Evolutionary conservation across 2,113 vertebrate genomes (phyloP).

Genomic region (Synodontis membranacea): DNA sequence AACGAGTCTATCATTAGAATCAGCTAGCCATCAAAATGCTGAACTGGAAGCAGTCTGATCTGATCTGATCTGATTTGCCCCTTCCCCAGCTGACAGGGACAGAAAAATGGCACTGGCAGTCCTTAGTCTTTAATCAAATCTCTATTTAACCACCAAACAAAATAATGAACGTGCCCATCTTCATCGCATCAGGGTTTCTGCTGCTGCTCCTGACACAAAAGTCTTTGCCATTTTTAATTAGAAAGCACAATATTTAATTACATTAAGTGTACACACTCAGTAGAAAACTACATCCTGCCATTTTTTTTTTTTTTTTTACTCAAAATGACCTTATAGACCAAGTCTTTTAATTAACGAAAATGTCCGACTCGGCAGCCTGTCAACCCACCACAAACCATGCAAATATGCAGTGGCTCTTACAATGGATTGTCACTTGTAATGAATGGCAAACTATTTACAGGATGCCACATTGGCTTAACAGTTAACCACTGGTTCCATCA

Average conservation of each 20-base stretch:
- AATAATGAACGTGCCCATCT: constrained; percentile 1
- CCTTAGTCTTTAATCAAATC: background rate
- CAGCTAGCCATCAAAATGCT: background rate
- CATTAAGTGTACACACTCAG: background rate
- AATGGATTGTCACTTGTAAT: constrained; percentile 15
- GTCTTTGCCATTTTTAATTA: constrained; percentile 26
- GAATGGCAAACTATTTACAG: constrained; percentile 42
- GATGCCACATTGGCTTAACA: background rate
- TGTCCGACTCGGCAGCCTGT: background rate
- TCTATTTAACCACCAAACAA: constrained; percentile 32
- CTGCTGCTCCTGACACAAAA: background rate
- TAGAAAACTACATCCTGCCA: background rate
- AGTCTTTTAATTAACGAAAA: constrained; percentile 19
- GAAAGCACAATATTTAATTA: constrained; percentile 26
- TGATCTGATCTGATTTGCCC: constrained; percentile 3
- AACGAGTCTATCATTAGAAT: background rate
- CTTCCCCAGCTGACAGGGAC: background rate
- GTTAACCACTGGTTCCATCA: background rate
- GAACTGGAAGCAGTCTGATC: background rate
- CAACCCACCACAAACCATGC: background rate
- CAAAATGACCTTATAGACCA: background rate
- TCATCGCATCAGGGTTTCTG: background rate
- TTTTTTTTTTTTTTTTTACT: no score
- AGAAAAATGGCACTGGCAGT: background rate
- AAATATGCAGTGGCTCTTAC: background rate